Conservation (phyloP, 2,113 vertebrate species). For the Cyanocitta stelleri region DNA sequence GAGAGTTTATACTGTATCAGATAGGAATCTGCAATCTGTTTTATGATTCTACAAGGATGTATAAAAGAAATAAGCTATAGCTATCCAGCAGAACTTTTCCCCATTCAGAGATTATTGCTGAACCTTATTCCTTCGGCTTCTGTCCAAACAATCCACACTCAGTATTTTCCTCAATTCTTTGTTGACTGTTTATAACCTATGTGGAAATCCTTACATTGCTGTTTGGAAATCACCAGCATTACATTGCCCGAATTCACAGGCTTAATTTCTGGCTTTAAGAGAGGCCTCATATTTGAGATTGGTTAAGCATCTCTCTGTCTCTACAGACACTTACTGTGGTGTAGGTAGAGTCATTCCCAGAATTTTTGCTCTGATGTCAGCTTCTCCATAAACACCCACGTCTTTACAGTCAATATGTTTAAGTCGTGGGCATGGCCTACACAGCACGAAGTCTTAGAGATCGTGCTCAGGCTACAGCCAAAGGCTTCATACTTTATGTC, state of each 20-base stretch:
- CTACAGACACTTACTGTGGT: not conserved
- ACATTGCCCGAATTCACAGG: not conserved
- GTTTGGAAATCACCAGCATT: not conserved
- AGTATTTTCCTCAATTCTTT: not conserved
- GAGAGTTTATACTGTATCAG: conserved; percentile 27
- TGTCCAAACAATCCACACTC: not conserved
- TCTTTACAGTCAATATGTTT: not conserved
- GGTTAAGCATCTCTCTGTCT: not conserved
- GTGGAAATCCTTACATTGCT: not conserved
- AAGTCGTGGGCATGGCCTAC: not conserved
- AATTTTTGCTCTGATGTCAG: not conserved
- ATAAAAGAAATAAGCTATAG: conserved; percentile 24
- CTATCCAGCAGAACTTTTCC: not conserved
- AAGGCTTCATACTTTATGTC: not conserved
- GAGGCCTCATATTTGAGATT: fast-evolving
- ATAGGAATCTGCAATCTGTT: conserved; percentile 4
- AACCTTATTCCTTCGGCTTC: not conserved
- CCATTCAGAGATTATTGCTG: not conserved
- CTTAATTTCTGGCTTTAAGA: not conserved
- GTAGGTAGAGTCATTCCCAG: not conserved
- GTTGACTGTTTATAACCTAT: not conserved
- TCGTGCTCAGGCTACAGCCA: not conserved
- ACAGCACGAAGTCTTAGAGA: fast-evolving
- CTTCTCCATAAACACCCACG: not conserved
- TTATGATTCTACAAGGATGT: conserved; percentile 1